A percentile compares a stretch with the other conserved stretches of the same genome.
These are phyloP conservation scores for Illadopsis cleaveri DNA, from an alignment of 2,113 vertebrate species.

Conservation along the genomic window DNA sequence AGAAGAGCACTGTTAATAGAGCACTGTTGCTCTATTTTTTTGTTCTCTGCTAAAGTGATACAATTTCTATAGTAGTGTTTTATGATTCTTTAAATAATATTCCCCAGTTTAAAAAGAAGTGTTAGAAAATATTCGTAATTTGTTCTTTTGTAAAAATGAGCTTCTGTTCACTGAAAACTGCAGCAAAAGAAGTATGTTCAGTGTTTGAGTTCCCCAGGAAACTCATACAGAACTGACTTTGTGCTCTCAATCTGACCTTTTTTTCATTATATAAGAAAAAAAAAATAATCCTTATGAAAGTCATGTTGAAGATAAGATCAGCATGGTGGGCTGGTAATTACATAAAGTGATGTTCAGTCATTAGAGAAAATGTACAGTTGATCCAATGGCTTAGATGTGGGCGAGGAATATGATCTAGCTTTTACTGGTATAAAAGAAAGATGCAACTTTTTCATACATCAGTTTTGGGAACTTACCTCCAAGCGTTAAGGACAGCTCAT, in stretches of 20 bases:
- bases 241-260: slow-evolving; percentile 65
- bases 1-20: no score
- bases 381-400: slow-evolving; percentile 75
- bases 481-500: not conserved
- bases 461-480: not conserved
- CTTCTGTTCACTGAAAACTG: slow-evolving; percentile 53
- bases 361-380: slow-evolving; percentile 68
- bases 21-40: slow-evolving; percentile 11
- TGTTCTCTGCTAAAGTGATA: not conserved
- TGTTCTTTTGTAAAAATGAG: not conserved
- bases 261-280: slow-evolving; percentile 58
- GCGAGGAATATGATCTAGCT: slow-evolving; percentile 32
- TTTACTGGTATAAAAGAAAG: slow-evolving; percentile 72
- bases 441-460: slow-evolving; percentile 7
- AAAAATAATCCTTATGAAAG: slow-evolving; percentile 39
- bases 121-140: not conserved
- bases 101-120: not conserved
- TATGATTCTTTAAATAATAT: not conserved
- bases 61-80: not conserved
- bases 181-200: slow-evolving; percentile 3
- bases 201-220: slow-evolving; percentile 32
- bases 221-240: not conserved
- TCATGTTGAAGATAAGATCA: slow-evolving; percentile 74
- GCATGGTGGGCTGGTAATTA: slow-evolving; percentile 73
- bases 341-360: slow-evolving; percentile 63